Evolutionary conservation across 2,797 vertebrate species (phyloP), one percentile per base, ranked within the genome.

Genomic region (Melanotaenia pygmaea): DNA sequence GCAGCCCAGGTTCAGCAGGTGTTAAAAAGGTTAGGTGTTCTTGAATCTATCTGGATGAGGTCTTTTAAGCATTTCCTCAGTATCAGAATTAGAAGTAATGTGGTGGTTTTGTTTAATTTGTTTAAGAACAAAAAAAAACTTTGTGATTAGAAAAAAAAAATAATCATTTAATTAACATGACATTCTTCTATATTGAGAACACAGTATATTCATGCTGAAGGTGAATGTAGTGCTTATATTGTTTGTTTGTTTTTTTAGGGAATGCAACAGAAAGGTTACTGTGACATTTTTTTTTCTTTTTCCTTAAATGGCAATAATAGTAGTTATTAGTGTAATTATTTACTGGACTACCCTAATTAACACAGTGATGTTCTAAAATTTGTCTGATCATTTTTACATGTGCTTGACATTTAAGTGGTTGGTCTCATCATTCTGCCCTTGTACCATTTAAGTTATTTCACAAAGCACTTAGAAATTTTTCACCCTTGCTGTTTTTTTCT

Each of bases 121-220:
- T 26, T 56, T 78, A 73, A 75, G 67, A 81, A 63, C 37, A 5
- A 65, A 75, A 86, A 76, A 50, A 58, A 74, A 57, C 58, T 77
- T 78, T 86, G 62, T 77, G 66, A 85, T 81, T 83, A 59, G 67
- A 85, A 65, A 16, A 69, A 24, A 72, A 70, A 79, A 72, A 22
- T 65, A 86, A 89, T 80, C 63, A 75, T 85, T 53, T 26, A 28
- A 26, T 28, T 30, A 37, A 16, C n/a, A 40, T 77, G 56, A 71
- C 72, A 74, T 64, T 84, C 74, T 76, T 67, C 74, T 35, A 34
- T 82, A 60, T 77, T 54, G 59, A 74, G 79, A 30, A 59, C 34
- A 56, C 64, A 74, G 28, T 66, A 59, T 69, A 74, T 83, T 88
- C 45, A 81, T 59, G 67, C 47, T 28, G 1, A 64, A 12, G 12